A percentile compares a stretch with the other conserved stretches of the same genome.
phyloP scores from a whole-genome alignment of 2,797 vertebrate genomes.

The Coendou prehensilis region DNA sequence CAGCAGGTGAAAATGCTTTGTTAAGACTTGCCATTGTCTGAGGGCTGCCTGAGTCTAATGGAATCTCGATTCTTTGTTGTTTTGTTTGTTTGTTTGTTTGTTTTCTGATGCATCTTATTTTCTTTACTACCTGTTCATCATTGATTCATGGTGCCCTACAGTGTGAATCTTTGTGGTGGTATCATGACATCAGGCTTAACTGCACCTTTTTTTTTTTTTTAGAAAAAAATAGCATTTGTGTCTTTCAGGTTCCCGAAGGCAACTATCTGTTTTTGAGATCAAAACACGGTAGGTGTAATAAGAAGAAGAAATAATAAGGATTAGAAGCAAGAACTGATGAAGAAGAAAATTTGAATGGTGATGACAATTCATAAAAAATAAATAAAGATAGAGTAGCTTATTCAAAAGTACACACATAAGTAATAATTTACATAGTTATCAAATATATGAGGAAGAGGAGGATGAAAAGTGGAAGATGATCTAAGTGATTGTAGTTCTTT shows the following conservation, averaged over 20 bases:
- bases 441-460: not conserved
- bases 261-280: not conserved
- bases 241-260: not conserved
- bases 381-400: not conserved
- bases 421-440: not conserved
- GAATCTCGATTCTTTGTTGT: not conserved
- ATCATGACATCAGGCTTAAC: not conserved
- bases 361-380: not conserved
- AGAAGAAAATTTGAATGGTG: not conserved
- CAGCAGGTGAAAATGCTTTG: not conserved
- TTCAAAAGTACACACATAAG: not conserved
- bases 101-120: not conserved
- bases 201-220: accelerated
- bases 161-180: not conserved
- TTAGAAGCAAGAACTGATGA: not conserved
- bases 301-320: not conserved
- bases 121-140: not conserved
- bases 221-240: not conserved
- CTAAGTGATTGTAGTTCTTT: not conserved
- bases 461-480: not conserved
- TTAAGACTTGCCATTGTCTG: not conserved
- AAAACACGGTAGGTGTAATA: not conserved
- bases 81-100: not conserved
- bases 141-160: not conserved
- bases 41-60: not conserved